A percentile compares a stretch with the other conserved stretches of the same genome.
phyloP scores from a whole-genome alignment of 2,888 invertebrate genomes.

The Pachliopta kotzebuea region DNA sequence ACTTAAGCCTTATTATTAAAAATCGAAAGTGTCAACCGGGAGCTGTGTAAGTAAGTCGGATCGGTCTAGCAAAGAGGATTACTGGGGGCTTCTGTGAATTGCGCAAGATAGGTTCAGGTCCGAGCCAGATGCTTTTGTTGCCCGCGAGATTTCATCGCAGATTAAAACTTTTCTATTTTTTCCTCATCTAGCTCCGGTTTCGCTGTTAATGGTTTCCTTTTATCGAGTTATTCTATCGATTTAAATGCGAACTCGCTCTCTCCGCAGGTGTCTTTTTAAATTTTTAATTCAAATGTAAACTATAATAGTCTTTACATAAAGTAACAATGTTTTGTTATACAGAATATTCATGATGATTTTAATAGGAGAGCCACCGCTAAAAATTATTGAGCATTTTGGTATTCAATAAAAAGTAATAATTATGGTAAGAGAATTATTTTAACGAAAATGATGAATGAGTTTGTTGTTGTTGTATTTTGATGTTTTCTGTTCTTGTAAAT shows the following conservation, averaged over 20 bases:
- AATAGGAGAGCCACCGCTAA: no score
- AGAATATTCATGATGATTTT: no score
- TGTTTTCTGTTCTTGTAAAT: no score
- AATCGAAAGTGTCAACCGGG: slow-evolving; percentile 28
- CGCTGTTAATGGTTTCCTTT: slow-evolving; percentile 42
- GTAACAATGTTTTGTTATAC: no score
- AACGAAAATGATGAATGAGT: no score
- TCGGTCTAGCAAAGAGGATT: slow-evolving; percentile 39
- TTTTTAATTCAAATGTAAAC: slow-evolving; percentile 6
- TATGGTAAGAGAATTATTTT: no score
- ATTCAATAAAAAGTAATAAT: no score
- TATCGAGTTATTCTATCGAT: slow-evolving; percentile 33
- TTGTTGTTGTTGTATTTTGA: no score
- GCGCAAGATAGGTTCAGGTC: slow-evolving; percentile 39
- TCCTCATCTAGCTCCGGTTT: slow-evolving; percentile 34
- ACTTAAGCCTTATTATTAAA: slow-evolving; percentile 4
- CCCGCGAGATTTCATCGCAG: slow-evolving; percentile 53
- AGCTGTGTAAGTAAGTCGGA: slow-evolving; percentile 36
- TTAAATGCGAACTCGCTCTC: slow-evolving; percentile 26
- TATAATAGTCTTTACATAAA: no score
- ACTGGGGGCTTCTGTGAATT: slow-evolving; percentile 35
- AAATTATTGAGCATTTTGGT: no score
- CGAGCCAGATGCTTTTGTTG: slow-evolving; percentile 50
- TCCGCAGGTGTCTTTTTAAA: slow-evolving; percentile 13
- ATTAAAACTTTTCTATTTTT: slow-evolving; percentile 45